These are phyloP conservation scores for Cuculus canorus DNA, from an alignment of 2,797 vertebrate genomes.

Conservation along the genomic window DNA sequence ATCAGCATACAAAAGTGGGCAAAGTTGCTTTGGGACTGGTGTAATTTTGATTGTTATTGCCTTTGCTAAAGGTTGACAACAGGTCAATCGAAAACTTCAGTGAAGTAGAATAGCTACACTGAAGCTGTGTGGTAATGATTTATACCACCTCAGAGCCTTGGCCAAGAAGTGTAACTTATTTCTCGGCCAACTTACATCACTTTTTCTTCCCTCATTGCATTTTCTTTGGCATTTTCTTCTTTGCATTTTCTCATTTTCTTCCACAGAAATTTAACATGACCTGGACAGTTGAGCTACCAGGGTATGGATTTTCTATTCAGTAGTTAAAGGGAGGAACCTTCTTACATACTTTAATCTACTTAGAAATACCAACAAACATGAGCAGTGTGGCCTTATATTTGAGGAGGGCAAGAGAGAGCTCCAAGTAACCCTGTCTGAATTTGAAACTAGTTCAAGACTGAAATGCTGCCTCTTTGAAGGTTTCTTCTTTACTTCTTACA, in stretches of 20 bases:
- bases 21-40: neutral
- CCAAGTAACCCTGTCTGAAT: neutral
- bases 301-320: neutral
- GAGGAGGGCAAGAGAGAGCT: neutral
- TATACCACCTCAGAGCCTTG: neutral
- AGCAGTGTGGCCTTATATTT: neutral
- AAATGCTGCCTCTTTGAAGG: neutral
- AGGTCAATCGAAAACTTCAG: neutral
- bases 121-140: neutral
- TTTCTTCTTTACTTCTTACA: neutral
- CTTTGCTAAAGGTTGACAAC: neutral
- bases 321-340: neutral
- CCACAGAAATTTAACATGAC: neutral
- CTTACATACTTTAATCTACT: neutral
- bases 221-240: conserved; percentile 35
- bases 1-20: neutral
- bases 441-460: conserved; percentile 25
- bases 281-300: neutral
- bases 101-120: neutral
- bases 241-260: conserved; percentile 4
- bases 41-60: neutral
- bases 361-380: neutral
- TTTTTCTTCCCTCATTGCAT: conserved; percentile 13
- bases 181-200: conserved; percentile 28
- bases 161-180: neutral